These are phyloP conservation scores for Hippocampus guttulatus DNA, from an alignment of 2,113 vertebrate species.

Conservation along the genomic window DNA sequence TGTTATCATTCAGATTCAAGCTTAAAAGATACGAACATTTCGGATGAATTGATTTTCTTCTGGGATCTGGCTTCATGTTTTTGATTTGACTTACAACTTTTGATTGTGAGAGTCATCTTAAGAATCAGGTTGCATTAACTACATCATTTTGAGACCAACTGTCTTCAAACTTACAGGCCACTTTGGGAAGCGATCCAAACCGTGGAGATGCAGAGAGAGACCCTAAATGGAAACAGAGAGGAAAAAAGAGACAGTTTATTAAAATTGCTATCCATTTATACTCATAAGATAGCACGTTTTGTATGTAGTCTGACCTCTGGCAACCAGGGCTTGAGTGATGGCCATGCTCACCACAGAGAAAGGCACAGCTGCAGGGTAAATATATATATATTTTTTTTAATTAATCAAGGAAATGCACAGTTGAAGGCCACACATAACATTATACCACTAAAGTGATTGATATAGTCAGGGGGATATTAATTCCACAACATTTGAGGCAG, in stretches of 20 bases:
- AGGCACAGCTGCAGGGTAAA: conserved; percentile 77
- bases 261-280: neutral
- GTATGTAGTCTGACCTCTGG: conserved; percentile 76
- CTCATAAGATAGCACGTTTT: neutral
- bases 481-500: no score
- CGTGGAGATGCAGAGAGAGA: conserved; percentile 74
- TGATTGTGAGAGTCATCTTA: neutral
- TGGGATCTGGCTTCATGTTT: neutral
- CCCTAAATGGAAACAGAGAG: conserved; percentile 60
- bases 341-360: conserved; percentile 79
- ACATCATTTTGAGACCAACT: neutral
- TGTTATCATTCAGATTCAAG: neutral
- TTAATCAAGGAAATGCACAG: neutral
- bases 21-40: neutral
- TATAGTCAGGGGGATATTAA: no score
- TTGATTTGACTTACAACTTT: neutral
- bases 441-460: neutral
- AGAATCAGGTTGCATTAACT: neutral
- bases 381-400: neutral
- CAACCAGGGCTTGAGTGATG: conserved; percentile 79
- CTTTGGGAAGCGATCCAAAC: conserved; percentile 82
- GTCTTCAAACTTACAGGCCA: conserved; percentile 80
- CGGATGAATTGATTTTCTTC: neutral
- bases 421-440: neutral
- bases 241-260: neutral